Conservation (phyloP, 2,113 vertebrate genomes). For the Otis tarda region DNA sequence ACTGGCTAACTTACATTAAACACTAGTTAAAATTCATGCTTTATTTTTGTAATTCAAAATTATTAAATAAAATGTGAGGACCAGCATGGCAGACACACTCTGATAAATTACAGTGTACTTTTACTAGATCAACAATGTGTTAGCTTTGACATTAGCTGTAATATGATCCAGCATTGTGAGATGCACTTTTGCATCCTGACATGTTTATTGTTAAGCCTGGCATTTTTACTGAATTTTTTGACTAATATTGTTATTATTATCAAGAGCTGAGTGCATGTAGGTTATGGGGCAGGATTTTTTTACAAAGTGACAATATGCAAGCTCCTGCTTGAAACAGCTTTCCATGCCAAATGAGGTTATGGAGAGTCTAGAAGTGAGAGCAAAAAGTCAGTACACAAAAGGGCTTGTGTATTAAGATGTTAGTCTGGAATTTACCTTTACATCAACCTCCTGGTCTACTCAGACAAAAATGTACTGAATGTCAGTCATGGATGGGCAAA, state of each 20-base stretch:
- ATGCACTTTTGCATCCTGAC: constrained; percentile 11
- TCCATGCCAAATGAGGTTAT: constrained; percentile 69
- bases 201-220: constrained; percentile 57
- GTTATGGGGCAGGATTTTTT: constrained; percentile 40
- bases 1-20: background rate
- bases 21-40: background rate
- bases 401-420: constrained; percentile 84
- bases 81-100: background rate
- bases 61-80: background rate
- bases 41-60: background rate
- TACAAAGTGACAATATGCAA: constrained; percentile 80
- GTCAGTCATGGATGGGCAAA: constrained; percentile 86
- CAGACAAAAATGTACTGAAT: constrained; percentile 86
- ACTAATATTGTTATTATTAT: background rate
- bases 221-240: constrained; percentile 17
- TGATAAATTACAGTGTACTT: constrained; percentile 36
- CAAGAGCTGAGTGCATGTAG: constrained; percentile 35
- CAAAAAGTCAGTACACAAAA: constrained; percentile 79
- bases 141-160: constrained; percentile 55
- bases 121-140: constrained; percentile 29
- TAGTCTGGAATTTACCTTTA: constrained; percentile 90
- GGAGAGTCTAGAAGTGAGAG: constrained; percentile 54
- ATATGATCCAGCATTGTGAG: constrained; percentile 38
- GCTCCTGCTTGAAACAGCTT: constrained; percentile 81
- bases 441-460: constrained; percentile 74